phyloP scores from a whole-genome alignment of 1,140 invertebrate species.

The Pararge aegeria region DNA sequence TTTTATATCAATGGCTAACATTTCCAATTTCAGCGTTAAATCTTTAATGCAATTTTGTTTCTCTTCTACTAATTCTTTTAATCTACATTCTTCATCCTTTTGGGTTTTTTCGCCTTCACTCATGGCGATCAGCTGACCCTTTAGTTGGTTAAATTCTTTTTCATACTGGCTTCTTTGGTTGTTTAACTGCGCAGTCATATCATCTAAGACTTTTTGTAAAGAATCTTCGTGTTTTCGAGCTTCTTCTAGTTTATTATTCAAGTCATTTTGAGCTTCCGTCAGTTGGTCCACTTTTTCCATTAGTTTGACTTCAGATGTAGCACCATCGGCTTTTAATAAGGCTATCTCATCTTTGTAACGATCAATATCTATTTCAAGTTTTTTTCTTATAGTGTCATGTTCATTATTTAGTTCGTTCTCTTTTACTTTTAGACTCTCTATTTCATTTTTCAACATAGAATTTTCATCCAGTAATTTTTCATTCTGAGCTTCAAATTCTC shows the following conservation, averaged over 20 bases:
- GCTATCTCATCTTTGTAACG: constrained; percentile 68
- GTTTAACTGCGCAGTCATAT: constrained; percentile 60
- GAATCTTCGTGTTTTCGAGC: constrained; percentile 72
- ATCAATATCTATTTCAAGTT: constrained; percentile 65
- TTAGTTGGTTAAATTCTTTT: constrained; percentile 57
- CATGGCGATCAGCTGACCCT: constrained; percentile 44
- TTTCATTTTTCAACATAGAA: constrained; percentile 66
- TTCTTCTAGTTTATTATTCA: constrained; percentile 76
- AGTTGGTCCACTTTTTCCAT: constrained; percentile 77
- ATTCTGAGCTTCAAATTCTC: constrained; percentile 51
- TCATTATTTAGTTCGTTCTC: constrained; percentile 64
- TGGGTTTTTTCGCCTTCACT: constrained; percentile 51
- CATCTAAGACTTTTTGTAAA: constrained; percentile 70
- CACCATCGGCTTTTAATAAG: constrained; percentile 65
- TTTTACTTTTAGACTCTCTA: constrained; percentile 63
- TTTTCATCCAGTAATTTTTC: constrained; percentile 68
- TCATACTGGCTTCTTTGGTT: constrained; percentile 60
- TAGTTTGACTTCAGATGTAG: constrained; percentile 70
- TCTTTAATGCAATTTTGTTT: constrained; percentile 73
- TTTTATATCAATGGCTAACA: constrained; percentile 73
- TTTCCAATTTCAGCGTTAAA: constrained; percentile 67
- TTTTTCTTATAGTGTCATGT: constrained; percentile 56
- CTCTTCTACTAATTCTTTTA: constrained; percentile 57
- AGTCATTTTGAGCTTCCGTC: constrained; percentile 73
- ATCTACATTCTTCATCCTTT: constrained; percentile 45